Conservation (phyloP, 2,113 vertebrate genomes). For the Gymnorhina tibicen region DNA sequence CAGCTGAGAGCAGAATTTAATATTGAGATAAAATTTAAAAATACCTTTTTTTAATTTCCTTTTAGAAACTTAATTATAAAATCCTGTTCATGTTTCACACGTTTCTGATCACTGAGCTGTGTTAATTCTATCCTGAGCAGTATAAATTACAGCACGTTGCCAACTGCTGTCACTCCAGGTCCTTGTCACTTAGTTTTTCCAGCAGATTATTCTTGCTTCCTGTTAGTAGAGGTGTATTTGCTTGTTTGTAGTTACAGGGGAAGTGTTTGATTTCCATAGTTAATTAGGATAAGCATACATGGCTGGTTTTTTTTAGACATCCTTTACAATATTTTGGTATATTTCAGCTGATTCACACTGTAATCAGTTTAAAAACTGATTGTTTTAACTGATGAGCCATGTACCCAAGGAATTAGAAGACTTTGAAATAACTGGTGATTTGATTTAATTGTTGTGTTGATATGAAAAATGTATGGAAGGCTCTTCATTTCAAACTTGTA, state of each 20-base stretch:
- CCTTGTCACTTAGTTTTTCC: neutral
- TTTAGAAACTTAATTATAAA: neutral
- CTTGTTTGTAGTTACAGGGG: neutral
- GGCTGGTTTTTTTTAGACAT: neutral
- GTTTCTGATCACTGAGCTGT: neutral
- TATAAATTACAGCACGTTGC: neutral
- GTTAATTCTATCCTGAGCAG: neutral
- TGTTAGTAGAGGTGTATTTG: neutral
- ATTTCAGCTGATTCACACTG: neutral
- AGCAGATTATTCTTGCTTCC: neutral
- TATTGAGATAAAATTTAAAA: neutral
- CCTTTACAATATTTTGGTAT: neutral
- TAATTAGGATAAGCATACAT: neutral
- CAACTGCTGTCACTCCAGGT: neutral
- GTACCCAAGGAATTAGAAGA: neutral
- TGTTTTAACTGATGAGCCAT: no score
- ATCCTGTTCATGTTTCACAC: neutral
- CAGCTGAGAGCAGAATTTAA: neutral
- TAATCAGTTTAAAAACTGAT: neutral
- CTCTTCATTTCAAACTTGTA: neutral
- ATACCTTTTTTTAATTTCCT: neutral
- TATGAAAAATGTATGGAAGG: neutral
- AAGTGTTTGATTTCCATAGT: neutral
- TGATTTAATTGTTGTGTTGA: neutral
- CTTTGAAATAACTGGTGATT: neutral